Base-by-base conservation (phyloP, 2,797 vertebrate species). In the Podargus strigoides region DNA sequence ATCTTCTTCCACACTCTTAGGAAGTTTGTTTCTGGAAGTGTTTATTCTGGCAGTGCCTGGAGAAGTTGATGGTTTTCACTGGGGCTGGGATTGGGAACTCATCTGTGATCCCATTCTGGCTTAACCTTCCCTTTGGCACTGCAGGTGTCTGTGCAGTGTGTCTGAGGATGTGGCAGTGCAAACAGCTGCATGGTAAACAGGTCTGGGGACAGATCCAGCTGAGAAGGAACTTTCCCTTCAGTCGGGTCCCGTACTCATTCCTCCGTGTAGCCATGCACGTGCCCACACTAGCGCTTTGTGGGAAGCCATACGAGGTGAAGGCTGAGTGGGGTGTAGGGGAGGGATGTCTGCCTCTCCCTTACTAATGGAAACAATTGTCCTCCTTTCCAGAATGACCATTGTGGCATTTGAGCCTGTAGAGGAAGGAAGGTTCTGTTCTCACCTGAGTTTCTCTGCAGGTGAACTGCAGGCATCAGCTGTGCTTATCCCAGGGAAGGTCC, bases 381-480 rank as follows among this genome's bases (percentile, higher is more conserved):
- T 56, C 0, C 0, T 68, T 83, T 90, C 32, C 41, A 73, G 34
- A 37, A 22, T 6, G 24, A 14, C 5, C 6, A 0, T 6, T 16
- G 22, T 60, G 30, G 21, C 19, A 24, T 37, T 82, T 44, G 46
- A 39, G 37, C n/a, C 42, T 37, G 46, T 34, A 12, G 32, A 42
- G 23, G 44, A 6, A 49, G 27, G 60, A 22, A 47, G 42, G 66
- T 37, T 90, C 39, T 67, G 4, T 81, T 41, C 62, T 50, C 26
- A n/a, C 14, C n/a, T 8, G 22, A 4, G 23, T 34, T 39, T 49
- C n/a, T 56, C 15, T 58, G 19, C 24, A 63, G 34, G 37, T 17
- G 24, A 36, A 6, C 41, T 52, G 12, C 27, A 32, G 44, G 17
- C 52, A 67, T 52, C 49, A 52, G 73, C 73, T 3, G 0, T 7